Evolutionary conservation across 2,888 invertebrate species (phyloP), one percentile per base, ranked within the genome.

Genomic region (Pelosia muscerda): DNA sequence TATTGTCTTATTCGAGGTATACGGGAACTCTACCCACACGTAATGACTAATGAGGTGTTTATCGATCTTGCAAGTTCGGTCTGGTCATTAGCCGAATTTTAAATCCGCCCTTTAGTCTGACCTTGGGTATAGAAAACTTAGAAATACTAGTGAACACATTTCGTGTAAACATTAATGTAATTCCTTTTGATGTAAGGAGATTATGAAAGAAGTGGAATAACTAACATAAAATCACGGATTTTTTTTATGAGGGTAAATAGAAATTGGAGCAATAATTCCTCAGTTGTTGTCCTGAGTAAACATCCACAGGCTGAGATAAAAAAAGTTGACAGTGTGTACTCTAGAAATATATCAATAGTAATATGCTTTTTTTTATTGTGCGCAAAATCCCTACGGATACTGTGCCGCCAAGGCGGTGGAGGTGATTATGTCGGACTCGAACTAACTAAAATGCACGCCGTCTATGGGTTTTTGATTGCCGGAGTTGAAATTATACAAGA

Each of bases 41-140:
- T 34, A 23, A 59, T 59, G 25, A 23, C 49, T 49, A 49, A 49
- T 49, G 49, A 49, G 49, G 10, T 19, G 15, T 25, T 23, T 34
- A 38, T 22, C 28, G 28, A 28, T 28, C 53, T 13, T 31, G 2
- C 8, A 31, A 61, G n/a, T 26, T 26, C 53, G 26, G 22, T 49
- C 49, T 49, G 49, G n/a, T 49, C 49, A 49, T 49, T 19, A 31
- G 54, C 23, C 23, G 15, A 53, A 53, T 49, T 26, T n/a, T 22
- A 31, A 54, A 53, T 53, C 38, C 59, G 54, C n/a, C 53, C 15
- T 34, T 31, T 15, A 54, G 9, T 28, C 11, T 54, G 62, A 62
- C 62, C 62, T 62, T 62, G 38, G 58, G 34, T 19, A 42, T 19
- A n/a, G 60, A 61, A 61, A 49, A 26, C 61, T 49, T 61, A 61